phyloP scores from a whole-genome alignment of 1,140 invertebrate genomes.

The Musca vetustissima region DNA sequence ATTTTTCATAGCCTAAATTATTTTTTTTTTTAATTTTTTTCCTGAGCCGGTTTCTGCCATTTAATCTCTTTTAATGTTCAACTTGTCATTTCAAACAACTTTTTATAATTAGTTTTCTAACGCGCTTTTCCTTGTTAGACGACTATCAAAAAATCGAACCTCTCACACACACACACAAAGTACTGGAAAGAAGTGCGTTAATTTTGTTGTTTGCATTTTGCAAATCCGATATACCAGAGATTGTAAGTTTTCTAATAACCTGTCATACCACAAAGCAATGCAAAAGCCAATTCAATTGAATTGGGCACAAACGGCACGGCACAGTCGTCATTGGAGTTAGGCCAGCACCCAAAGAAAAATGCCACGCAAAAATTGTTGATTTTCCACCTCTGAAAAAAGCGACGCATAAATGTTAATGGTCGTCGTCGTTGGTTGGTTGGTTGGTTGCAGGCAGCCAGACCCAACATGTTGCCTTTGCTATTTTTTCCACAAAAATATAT shows the following conservation, averaged over 20 bases:
- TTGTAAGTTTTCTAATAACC: conserved; percentile 17
- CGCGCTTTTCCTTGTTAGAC: conserved; percentile 6
- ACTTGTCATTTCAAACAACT: conserved; percentile 18
- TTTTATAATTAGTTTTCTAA: conserved; percentile 24
- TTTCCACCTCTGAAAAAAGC: neutral
- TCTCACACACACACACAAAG: neutral
- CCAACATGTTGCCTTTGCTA: no score
- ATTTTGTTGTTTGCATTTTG: neutral
- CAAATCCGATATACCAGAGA: no score
- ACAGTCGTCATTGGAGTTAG: neutral
- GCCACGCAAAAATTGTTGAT: conserved; percentile 17
- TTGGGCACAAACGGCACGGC: neutral
- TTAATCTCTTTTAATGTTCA: neutral
- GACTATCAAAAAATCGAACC: no score
- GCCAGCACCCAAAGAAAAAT: neutral
- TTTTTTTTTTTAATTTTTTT: no score
- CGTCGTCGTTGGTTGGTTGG: neutral
- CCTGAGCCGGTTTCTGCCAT: neutral
- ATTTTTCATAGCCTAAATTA: neutral
- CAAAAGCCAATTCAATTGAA: neutral
- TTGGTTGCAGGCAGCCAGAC: neutral
- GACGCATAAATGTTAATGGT: no score
- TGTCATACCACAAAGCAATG: conserved; percentile 6
- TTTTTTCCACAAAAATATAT: no score
- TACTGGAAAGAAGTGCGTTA: conserved; percentile 4